Conservation (phyloP, 2,797 vertebrate species). For the Artibeus jamaicensis region DNA sequence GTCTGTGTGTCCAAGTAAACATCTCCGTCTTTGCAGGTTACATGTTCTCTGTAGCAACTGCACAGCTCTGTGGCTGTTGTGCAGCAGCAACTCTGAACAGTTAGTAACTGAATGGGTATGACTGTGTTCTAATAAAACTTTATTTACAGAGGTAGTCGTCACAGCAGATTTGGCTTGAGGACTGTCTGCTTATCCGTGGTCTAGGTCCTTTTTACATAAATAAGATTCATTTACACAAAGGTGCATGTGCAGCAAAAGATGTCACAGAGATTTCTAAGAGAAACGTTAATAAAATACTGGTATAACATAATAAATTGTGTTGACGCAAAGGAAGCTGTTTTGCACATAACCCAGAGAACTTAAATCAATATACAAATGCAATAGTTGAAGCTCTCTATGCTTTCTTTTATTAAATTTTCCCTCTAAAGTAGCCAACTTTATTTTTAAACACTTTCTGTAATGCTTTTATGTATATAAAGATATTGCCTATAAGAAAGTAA, state of each 20-base stretch:
- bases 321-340: neutral
- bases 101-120: neutral
- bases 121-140: neutral
- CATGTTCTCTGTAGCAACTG: neutral
- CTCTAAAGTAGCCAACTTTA: neutral
- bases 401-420: neutral
- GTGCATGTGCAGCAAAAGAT: neutral
- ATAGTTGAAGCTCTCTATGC: neutral
- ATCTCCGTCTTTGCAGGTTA: neutral
- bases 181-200: neutral
- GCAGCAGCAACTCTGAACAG: neutral
- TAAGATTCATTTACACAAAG: neutral
- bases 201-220: neutral
- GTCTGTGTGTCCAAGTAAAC: neutral
- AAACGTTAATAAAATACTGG: neutral
- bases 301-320: neutral
- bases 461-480: neutral
- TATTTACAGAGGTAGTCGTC: neutral
- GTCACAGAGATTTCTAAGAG: neutral
- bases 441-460: conserved; percentile 4
- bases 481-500: neutral
- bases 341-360: neutral
- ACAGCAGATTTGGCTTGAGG: neutral
- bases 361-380: neutral
- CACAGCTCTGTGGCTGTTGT: neutral